A percentile compares a stretch with the other conserved stretches of the same genome.
Conservation (phyloP, 2,113 vertebrate genomes). For the Felis chaus region DNA sequence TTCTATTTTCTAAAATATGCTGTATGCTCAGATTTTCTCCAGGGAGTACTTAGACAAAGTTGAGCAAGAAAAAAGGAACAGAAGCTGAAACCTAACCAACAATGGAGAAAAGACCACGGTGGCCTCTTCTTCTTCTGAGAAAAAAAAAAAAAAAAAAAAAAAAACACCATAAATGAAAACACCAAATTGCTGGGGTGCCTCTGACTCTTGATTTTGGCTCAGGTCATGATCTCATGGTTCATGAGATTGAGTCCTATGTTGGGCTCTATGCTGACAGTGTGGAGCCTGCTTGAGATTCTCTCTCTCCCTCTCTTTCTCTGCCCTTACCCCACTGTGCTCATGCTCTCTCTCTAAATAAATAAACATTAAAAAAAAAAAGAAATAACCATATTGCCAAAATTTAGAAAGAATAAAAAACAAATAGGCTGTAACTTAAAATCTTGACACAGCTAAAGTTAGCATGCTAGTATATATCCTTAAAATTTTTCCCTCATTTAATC, state of each 20-base stretch:
- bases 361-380: neutral
- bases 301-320: too few species aligned
- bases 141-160: neutral
- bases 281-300: too few species aligned
- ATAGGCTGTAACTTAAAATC: neutral
- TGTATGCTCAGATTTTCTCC: neutral
- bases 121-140: neutral
- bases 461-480: neutral
- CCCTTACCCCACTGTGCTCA: too few species aligned
- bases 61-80: neutral
- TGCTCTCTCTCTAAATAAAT: too few species aligned
- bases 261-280: too few species aligned
- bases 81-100: neutral
- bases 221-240: too few species aligned
- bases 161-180: neutral
- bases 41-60: slow-evolving; percentile 2
- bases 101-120: neutral
- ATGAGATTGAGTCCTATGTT: too few species aligned
- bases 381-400: neutral
- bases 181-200: neutral
- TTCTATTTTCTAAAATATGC: slow-evolving; percentile 38
- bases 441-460: neutral
- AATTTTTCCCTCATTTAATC: neutral
- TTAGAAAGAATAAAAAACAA: neutral
- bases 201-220: too few species aligned